Evolutionary conservation across 2,888 invertebrate species (phyloP).

Genomic region (Timema cristinae): DNA sequence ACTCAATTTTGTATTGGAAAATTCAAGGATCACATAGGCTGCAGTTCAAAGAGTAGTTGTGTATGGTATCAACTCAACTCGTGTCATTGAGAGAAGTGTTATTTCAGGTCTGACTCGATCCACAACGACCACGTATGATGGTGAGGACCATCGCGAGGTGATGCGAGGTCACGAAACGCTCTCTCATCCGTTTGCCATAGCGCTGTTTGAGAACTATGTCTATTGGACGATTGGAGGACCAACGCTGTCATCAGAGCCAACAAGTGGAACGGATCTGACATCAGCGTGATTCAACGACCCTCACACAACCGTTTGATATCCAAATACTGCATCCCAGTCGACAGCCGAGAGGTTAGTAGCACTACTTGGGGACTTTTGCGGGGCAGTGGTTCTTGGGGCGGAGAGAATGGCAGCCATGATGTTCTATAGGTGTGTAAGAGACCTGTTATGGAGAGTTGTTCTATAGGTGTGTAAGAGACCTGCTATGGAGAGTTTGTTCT

Average conservation of each 20-base stretch:
- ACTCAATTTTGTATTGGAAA: no score
- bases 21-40: no score
- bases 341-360: slow-evolving; percentile 55
- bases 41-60: no score
- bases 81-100: slow-evolving; percentile 16
- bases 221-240: slow-evolving; percentile 93
- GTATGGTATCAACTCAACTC: no score
- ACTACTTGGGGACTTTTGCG: neutral
- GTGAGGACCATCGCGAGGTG: slow-evolving; percentile 64
- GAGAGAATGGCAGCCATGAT: no score
- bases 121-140: slow-evolving; percentile 80
- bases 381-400: no score
- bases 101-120: slow-evolving; percentile 71
- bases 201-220: slow-evolving; percentile 78
- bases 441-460: no score
- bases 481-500: no score
- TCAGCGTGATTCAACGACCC: slow-evolving; percentile 72
- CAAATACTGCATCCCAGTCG: slow-evolving; percentile 75
- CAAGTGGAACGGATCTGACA: slow-evolving; percentile 79
- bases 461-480: no score
- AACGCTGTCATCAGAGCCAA: slow-evolving; percentile 82
- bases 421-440: no score
- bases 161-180: slow-evolving; percentile 69
- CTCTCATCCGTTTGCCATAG: slow-evolving; percentile 85
- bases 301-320: slow-evolving; percentile 87